phyloP scores from a whole-genome alignment of 2,113 vertebrate species.

The Dasyprocta punctata region DNA sequence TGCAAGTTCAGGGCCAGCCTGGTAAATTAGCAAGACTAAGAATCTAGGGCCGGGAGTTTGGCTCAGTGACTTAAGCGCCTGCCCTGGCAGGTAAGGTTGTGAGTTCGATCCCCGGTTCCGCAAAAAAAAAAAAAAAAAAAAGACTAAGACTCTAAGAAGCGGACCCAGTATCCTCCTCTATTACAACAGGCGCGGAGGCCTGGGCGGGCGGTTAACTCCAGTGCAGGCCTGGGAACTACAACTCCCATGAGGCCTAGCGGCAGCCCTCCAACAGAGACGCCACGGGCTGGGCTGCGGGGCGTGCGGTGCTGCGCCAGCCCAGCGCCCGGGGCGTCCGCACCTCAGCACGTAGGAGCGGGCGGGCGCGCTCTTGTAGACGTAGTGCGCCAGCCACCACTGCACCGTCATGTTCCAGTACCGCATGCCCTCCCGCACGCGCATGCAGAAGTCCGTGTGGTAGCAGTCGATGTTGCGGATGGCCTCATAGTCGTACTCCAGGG shows the following conservation, averaged over 20 bases:
- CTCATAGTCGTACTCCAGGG: too few species aligned
- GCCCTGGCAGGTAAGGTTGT: too few species aligned
- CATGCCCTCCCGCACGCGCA: slow-evolving; percentile 94
- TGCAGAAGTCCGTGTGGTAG: slow-evolving; percentile 93
- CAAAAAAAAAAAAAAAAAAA: too few species aligned
- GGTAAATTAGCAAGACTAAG: not conserved
- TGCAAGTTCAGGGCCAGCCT: too few species aligned
- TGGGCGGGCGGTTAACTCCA: not conserved
- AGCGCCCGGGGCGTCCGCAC: slow-evolving; percentile 75
- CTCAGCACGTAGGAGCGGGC: slow-evolving; percentile 89
- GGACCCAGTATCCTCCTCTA: not conserved
- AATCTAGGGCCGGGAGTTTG: too few species aligned
- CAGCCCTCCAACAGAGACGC: too few species aligned
- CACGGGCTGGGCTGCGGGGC: too few species aligned
- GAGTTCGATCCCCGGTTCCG: too few species aligned
- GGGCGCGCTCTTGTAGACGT: slow-evolving; percentile 92
- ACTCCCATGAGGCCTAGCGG: not conserved
- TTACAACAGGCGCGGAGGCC: not conserved
- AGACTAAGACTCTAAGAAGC: not conserved
- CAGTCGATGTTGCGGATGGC: too few species aligned
- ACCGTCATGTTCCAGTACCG: slow-evolving; percentile 97
- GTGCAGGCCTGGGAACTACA: not conserved
- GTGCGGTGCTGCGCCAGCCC: not conserved
- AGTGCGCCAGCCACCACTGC: slow-evolving; percentile 96
- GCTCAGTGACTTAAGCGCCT: too few species aligned